Conservation (phyloP, 2,888 invertebrate genomes). For the Agrypnus murinus region DNA sequence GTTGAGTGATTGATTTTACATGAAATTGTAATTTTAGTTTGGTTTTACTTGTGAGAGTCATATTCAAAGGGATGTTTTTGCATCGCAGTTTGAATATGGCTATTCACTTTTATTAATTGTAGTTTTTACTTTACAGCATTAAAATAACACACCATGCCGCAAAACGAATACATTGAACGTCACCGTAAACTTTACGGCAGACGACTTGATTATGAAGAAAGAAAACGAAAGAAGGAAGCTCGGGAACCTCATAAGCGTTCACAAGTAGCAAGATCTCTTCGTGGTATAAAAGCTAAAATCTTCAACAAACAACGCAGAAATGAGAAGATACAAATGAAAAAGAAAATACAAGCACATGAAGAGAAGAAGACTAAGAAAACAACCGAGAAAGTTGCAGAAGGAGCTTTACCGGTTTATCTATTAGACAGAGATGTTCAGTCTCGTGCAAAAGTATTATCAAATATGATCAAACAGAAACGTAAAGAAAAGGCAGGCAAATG, state of each 20-base stretch:
- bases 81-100: slow-evolving; percentile 65
- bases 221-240: slow-evolving; percentile 96
- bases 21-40: slow-evolving; percentile 20
- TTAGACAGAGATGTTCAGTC: slow-evolving; percentile 96
- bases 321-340: slow-evolving; percentile 99
- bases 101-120: slow-evolving; percentile 55
- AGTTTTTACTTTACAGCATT: slow-evolving; percentile 54
- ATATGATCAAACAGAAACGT: slow-evolving; percentile 99
- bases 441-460: slow-evolving; percentile 95
- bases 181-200: slow-evolving; percentile 97
- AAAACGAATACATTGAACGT: slow-evolving; percentile 99
- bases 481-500: slow-evolving; percentile 99
- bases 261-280: slow-evolving; percentile 91
- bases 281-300: slow-evolving; percentile 98
- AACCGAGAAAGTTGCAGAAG: slow-evolving; percentile 88
- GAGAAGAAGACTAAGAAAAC: slow-evolving; percentile 92
- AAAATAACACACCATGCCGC: slow-evolving; percentile 84
- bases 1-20: slow-evolving; percentile 54
- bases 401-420: slow-evolving; percentile 96
- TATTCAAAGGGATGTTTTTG: slow-evolving; percentile 66
- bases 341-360: slow-evolving; percentile 98
- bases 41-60: slow-evolving; percentile 63
- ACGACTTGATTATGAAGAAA: slow-evolving; percentile 97
- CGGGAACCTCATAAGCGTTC: slow-evolving; percentile 94
- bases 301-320: slow-evolving; percentile 97